Base-by-base conservation (phyloP, 2,888 invertebrate genomes). In the Belgica antarctica region DNA sequence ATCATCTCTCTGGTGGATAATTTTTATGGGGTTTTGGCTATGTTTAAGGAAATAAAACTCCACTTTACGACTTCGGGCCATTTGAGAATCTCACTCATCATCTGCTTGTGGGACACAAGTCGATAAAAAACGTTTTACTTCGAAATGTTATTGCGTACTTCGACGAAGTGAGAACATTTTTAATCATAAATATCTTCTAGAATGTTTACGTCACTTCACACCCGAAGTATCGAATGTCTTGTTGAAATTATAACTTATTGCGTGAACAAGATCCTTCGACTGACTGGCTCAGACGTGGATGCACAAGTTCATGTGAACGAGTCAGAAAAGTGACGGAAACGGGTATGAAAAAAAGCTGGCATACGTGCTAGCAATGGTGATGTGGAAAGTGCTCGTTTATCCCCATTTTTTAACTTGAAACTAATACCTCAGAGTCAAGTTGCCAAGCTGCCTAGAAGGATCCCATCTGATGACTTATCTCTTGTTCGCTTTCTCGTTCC, bases 191-290 rank as follows among this genome's bases (percentile, higher is more conserved):
- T n/a, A 52, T n/a, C 22, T 22, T 52, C 52, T 17, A 52, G 52
- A 22, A 22, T 52, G 52, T 52, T 52, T 52, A 52, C 52, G 22
- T 52, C 52, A 22, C 12, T 52, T 52, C 52, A 52, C 52, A 52
- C 52, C 52, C 8, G 28, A 28, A 61, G n/a, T 61, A 61, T 61
- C 61, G 28, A 61, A 61, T 61, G 25, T 61, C 61, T 61, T 61
- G 61, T 61, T 61, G 27, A 61, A 61, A 61, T 61, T 24, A 27
- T 31, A 27, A 59, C n/a, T 59, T 62, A 62, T 62, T 31, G 17
- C 36, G 62, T 31, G 62, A 62, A 62, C 34, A 10, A 62, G 34
- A 22, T 31, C 52, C 52, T 27, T 59, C n/a, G n/a, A n/a, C n/a
- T n/a, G n/a, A n/a, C n/a, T n/a, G n/a, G n/a, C n/a, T n/a, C n/a